A percentile compares a stretch with the other conserved stretches of the same genome.
Conservation (phyloP, 2,888 invertebrate species). For the Papilio demoleus region DNA sequence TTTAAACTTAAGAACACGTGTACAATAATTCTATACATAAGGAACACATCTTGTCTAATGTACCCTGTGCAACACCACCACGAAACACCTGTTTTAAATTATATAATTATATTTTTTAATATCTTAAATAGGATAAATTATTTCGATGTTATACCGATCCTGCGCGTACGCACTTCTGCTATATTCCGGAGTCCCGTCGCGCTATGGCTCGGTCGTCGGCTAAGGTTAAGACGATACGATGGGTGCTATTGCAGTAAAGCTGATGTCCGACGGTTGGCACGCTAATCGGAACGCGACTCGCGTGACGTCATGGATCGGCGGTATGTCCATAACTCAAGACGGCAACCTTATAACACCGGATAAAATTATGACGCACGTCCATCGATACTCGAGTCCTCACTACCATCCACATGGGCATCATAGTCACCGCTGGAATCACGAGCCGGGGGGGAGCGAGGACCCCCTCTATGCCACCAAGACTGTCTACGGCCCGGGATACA, state of each 20-base stretch:
- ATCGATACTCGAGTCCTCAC: conserved; percentile 80
- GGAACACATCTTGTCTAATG: conserved; percentile 57
- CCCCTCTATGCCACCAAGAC: conserved; percentile 83
- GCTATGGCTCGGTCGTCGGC: conserved; percentile 71
- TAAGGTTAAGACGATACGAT: conserved; percentile 78
- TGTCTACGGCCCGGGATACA: conserved; percentile 80
- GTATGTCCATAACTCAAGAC: conserved; percentile 81
- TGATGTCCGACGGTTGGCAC: conserved; percentile 79
- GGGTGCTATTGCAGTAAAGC: conserved; percentile 83
- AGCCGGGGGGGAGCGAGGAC: conserved; percentile 80
- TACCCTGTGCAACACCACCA: conserved; percentile 64
- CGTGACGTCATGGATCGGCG: conserved; percentile 80
- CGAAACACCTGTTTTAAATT: conserved; percentile 44
- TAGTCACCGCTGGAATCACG: conserved; percentile 80
- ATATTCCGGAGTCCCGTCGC: conserved; percentile 69
- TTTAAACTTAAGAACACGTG: conserved; percentile 51
- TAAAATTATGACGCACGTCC: conserved; percentile 80
- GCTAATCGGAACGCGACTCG: conserved; percentile 73
- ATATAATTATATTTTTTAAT: conserved; percentile 51
- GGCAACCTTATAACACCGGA: conserved; percentile 80
- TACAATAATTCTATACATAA: conserved; percentile 55
- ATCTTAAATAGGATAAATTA: conserved; percentile 65
- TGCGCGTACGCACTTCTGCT: conserved; percentile 71
- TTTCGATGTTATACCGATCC: conserved; percentile 67
- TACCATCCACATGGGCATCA: conserved; percentile 80